Conservation (phyloP, 2,797 vertebrate genomes). For the Sebastes taczanowskii region DNA sequence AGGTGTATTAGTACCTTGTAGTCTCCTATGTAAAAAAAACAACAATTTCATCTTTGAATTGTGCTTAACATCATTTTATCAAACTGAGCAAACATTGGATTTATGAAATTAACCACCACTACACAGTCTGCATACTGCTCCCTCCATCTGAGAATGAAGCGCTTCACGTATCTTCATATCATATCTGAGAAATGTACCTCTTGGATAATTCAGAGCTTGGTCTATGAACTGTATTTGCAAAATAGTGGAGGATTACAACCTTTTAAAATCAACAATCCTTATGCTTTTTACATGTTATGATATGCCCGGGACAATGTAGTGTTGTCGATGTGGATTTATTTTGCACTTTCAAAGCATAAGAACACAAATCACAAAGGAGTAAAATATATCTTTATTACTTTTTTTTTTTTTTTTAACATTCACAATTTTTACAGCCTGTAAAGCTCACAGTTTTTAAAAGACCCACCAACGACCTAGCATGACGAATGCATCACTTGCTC, state of each 20-base stretch:
- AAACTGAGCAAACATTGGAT: neutral
- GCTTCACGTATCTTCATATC: neutral
- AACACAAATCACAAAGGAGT: constrained; percentile 18
- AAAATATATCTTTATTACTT: constrained; percentile 79
- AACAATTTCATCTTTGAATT: neutral
- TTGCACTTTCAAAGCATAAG: neutral
- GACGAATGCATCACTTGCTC: constrained; percentile 85
- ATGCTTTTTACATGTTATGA: neutral
- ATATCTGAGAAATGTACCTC: neutral
- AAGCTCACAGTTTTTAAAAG: constrained; percentile 32
- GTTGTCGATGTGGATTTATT: neutral
- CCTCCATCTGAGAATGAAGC: neutral
- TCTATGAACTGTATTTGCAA: neutral
- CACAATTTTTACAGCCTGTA: constrained; percentile 48
- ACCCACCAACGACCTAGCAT: constrained; percentile 7
- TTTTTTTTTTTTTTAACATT: constrained; percentile 59
- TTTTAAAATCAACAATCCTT: neutral
- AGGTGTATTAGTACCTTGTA: neutral
- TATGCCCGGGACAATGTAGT: neutral
- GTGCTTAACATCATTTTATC: neutral
- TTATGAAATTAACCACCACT: neutral
- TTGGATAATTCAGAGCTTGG: neutral
- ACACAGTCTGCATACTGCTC: neutral
- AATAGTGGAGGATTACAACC: neutral
- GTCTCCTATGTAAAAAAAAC: neutral